Evolutionary conservation across 2,888 invertebrate species (phyloP), one percentile per base, ranked within the genome.

Genomic region (Eurytoma adleriae): DNA sequence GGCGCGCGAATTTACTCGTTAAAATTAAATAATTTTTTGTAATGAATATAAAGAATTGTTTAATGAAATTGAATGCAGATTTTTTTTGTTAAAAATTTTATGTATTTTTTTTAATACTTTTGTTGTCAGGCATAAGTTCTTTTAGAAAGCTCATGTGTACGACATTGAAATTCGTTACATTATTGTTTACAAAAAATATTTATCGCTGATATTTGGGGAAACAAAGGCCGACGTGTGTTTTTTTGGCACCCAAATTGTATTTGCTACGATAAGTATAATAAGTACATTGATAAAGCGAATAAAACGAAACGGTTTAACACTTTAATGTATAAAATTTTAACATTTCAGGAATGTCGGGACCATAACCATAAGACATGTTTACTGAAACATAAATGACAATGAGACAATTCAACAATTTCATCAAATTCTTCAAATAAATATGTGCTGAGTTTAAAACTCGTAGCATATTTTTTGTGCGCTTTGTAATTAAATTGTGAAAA

Each of bases 171-270:
- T 52, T 78, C 20, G 57, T 57, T 69, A 48, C 40, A 50, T 66
- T 10, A 50, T 66, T 10, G 18, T 72, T 76, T 80, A 80, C 80
- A 80, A 80, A 76, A 76, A 68, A 76, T 76, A 75, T 80, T 71
- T 79, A 66, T 16, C 14, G 48, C 59, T 71, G 30, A 48, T 79
- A 52, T 56, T 80, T 62, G 56, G 74, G 57, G 57, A 79, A 79
- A 74, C 62, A 70, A 74, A 69, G 69, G 54, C 18, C 20, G 52
- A n/a, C 64, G 62, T 64, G 18, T 52, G 52, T 24, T 67, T 40
- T 40, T 40, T 40, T 40, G 16, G 72, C 72, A 67, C 50, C 64
- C 69, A n/a, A n/a, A n/a, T n/a, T n/a, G n/a, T n/a, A n/a, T n/a
- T n/a, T n/a, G n/a, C n/a, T n/a, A n/a, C n/a, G n/a, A n/a, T n/a